Conservation (phyloP, 2,797 vertebrate species). For the Tachyglossus aculeatus region DNA sequence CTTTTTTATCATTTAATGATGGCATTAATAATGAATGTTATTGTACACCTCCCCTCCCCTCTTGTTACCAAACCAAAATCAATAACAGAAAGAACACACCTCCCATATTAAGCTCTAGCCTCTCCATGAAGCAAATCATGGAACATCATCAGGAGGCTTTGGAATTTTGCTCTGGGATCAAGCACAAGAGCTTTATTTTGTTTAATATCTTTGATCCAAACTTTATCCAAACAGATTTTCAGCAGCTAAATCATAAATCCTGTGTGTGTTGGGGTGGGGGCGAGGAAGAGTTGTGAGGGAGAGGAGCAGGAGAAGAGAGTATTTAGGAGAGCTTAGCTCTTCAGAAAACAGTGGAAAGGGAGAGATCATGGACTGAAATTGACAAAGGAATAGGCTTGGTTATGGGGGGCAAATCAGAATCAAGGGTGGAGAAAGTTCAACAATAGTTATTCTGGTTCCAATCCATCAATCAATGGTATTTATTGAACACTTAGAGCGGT, state of each 20-base stretch:
- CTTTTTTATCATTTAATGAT: conserved; percentile 10
- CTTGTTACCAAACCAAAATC: not conserved
- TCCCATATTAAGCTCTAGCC: not conserved
- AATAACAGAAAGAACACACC: not conserved
- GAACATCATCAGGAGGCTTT: not conserved
- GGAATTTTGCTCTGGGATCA: not conserved
- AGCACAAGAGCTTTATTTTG: not conserved
- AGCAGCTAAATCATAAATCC: not conserved
- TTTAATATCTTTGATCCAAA: not conserved
- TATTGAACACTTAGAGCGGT: too few relatives aligned
- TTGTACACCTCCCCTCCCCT: not conserved
- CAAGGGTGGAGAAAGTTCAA: too few relatives aligned
- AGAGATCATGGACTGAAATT: too few relatives aligned
- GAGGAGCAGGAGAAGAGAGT: too few relatives aligned
- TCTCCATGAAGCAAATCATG: conserved; percentile 1
- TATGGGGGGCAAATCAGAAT: too few relatives aligned
- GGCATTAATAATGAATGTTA: not conserved
- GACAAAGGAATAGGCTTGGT: too few relatives aligned
- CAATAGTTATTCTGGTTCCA: too few relatives aligned
- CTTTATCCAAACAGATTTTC: not conserved
- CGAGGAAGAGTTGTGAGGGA: conserved; percentile 6
- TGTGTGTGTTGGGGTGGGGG: not conserved
- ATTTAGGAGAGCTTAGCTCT: too few relatives aligned
- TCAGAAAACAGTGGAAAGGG: too few relatives aligned
- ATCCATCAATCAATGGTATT: too few relatives aligned